Percentiles rank a stretch among this genome's conserved stretches.
These are phyloP conservation scores for Artibeus lituratus DNA, from an alignment of 2,797 vertebrate genomes.

Conservation along the genomic window DNA sequence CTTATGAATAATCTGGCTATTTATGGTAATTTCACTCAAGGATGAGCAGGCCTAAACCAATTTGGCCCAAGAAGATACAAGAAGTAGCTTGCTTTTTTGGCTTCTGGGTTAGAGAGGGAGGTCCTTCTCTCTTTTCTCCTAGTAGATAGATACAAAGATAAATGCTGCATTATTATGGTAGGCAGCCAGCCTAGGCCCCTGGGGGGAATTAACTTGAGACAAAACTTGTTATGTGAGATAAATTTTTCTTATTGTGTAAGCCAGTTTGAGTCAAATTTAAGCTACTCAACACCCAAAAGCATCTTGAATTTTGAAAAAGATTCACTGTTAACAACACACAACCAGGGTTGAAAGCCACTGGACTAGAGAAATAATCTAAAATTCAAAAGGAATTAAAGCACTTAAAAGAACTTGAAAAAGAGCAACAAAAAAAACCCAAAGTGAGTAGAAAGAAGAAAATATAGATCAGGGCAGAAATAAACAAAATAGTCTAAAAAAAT, in stretches of 20 bases:
- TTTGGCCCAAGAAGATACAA: neutral
- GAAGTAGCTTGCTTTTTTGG: neutral
- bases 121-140: neutral
- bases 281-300: neutral
- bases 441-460: neutral
- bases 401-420: neutral
- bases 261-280: slow-evolving; percentile 20
- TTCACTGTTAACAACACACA: neutral
- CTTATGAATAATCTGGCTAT: neutral
- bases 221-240: neutral
- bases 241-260: slow-evolving; percentile 17
- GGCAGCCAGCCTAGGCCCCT: neutral
- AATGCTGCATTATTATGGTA: neutral
- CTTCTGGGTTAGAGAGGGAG: neutral
- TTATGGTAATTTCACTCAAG: slow-evolving; percentile 5
- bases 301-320: slow-evolving; percentile 17
- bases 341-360: neutral
- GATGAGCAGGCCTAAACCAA: neutral
- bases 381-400: neutral
- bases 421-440: neutral
- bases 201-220: neutral
- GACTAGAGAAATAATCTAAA: slow-evolving; percentile 5
- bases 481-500: neutral
- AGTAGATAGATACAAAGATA: neutral
- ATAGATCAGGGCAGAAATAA: neutral